Conservation (phyloP, 2,888 invertebrate genomes). For the Dryobotodes eremita region DNA sequence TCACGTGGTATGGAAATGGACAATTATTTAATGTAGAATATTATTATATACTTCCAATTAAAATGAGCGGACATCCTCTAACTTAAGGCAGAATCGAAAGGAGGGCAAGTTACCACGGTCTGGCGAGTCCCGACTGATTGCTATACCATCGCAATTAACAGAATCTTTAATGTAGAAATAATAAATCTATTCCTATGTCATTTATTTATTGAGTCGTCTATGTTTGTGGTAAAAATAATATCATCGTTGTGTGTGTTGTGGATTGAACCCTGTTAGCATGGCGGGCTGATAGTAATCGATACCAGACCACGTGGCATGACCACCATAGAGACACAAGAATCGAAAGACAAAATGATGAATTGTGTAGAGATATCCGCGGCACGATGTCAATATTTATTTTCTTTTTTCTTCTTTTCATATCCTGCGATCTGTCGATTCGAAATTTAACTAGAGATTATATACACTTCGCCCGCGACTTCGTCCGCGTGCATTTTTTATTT, state of each 20-base stretch:
- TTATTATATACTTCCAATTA: constrained; percentile 49
- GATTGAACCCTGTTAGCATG: neutral
- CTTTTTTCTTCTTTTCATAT: too few relatives aligned
- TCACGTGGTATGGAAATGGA: constrained; percentile 46
- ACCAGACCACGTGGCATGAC: neutral
- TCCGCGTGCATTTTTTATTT: too few relatives aligned
- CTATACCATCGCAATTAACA: constrained; percentile 48
- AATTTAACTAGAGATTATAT: neutral
- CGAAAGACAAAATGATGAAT: neutral
- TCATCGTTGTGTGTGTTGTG: neutral
- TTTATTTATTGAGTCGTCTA: neutral
- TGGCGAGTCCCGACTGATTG: constrained; percentile 48
- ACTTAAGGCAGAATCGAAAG: constrained; percentile 53
- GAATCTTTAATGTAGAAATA: constrained; percentile 29
- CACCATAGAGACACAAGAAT: neutral
- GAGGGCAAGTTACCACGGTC: constrained; percentile 60
- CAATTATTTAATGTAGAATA: constrained; percentile 52
- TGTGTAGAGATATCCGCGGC: neutral
- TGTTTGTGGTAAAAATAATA: neutral
- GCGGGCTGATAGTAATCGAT: neutral
- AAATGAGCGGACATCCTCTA: constrained; percentile 66
- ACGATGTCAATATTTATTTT: neutral
- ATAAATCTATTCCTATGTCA: constrained; percentile 11
- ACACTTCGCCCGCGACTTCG: too few relatives aligned
- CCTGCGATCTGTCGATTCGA: neutral